These are phyloP conservation scores for Diuraphis noxia DNA, from an alignment of 1,140 invertebrate species.

Conservation along the genomic window DNA sequence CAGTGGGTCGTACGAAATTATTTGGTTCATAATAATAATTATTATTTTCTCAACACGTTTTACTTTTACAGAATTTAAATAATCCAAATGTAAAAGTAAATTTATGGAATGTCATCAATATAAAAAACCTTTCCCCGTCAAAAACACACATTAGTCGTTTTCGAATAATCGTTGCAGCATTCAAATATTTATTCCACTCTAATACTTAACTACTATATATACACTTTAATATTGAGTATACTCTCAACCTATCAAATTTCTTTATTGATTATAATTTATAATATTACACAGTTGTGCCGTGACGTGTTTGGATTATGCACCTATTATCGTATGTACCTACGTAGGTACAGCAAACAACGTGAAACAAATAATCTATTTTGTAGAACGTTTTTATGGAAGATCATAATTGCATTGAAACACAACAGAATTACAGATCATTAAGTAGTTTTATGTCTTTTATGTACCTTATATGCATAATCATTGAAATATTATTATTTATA, in stretches of 20 bases:
- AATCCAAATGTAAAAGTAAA: constrained; percentile 16
- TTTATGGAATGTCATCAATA: constrained; percentile 18
- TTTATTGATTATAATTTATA: not conserved
- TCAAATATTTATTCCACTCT: not conserved
- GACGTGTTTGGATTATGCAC: not conserved
- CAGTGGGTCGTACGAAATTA: not conserved
- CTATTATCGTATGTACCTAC: too few species aligned
- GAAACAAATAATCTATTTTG: not conserved
- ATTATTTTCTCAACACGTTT: not conserved
- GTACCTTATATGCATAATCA: too few species aligned
- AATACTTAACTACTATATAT: not conserved
- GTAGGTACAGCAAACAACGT: not conserved
- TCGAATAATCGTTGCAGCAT: not conserved
- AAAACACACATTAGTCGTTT: not conserved
- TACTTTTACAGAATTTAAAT: not conserved
- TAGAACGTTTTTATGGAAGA: not conserved
- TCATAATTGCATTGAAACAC: not conserved
- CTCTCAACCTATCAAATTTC: not conserved
- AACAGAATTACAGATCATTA: not conserved
- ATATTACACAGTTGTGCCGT: not conserved
- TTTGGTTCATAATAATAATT: not conserved
- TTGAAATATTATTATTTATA: too few species aligned
- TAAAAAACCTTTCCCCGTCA: not conserved
- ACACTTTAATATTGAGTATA: not conserved
- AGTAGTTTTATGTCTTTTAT: not conserved